phyloP scores from a whole-genome alignment of 1,140 invertebrate species.

The Megathymus violae region DNA sequence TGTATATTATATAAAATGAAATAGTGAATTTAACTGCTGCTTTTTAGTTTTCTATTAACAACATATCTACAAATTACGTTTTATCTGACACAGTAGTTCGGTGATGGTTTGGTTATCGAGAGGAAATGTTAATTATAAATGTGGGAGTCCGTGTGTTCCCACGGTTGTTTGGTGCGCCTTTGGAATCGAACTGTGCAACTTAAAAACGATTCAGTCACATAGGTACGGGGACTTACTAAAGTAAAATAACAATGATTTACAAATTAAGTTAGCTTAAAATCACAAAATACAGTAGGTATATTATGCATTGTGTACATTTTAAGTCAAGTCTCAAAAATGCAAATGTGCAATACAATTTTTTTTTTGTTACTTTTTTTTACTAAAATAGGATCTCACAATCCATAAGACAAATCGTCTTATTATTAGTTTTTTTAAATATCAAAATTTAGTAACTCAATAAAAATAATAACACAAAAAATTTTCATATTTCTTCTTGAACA shows the following conservation, averaged over 20 bases:
- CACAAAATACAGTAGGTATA: too few species aligned
- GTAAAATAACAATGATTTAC: not conserved
- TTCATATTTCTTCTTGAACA: too few species aligned
- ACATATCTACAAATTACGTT: constrained; percentile 20
- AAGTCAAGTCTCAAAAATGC: too few species aligned
- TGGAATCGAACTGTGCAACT: not conserved
- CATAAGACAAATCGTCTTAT: too few species aligned
- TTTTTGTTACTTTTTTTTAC: too few species aligned
- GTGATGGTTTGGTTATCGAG: constrained; percentile 19
- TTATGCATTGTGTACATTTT: too few species aligned
- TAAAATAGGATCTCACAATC: too few species aligned
- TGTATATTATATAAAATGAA: too few species aligned
- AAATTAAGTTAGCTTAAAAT: not conserved
- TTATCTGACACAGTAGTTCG: constrained; percentile 29
- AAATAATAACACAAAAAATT: too few species aligned
- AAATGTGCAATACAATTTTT: too few species aligned
- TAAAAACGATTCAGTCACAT: not conserved
- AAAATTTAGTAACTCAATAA: too few species aligned
- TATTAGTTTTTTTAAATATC: too few species aligned
- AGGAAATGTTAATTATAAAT: constrained; percentile 30
- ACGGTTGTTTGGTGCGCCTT: not conserved
- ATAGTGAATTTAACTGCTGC: not conserved
- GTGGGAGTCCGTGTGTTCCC: constrained; percentile 10
- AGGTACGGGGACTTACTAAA: not conserved
- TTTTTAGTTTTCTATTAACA: constrained; percentile 24